A percentile compares a stretch with the other conserved stretches of the same genome.
Conservation (phyloP, 2,888 invertebrate genomes). For the Meteorus colon region DNA sequence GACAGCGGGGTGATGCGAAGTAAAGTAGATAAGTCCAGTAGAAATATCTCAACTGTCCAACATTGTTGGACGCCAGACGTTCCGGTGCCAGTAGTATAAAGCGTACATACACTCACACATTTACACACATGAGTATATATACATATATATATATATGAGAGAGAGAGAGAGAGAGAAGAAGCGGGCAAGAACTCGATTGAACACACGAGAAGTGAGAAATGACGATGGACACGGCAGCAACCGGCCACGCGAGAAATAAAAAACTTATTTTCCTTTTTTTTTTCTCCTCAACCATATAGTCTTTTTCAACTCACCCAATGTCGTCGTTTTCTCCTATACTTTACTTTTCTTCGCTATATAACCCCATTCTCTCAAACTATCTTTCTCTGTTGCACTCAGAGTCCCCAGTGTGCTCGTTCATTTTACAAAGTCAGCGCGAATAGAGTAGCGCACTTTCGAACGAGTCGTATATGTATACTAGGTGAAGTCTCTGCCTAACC, state of each 20-base stretch:
- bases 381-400: not conserved
- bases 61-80: constrained; percentile 26
- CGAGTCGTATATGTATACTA: not conserved
- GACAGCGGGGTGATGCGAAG: constrained; percentile 2
- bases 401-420: constrained; percentile 18
- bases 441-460: constrained; percentile 23
- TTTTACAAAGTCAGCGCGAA: constrained; percentile 41
- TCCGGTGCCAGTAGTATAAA: constrained; percentile 29
- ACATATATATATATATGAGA: not conserved
- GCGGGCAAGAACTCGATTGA: constrained; percentile 24
- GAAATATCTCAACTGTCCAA: constrained; percentile 42
- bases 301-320: not conserved
- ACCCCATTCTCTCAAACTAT: not conserved
- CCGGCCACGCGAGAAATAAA: constrained; percentile 7
- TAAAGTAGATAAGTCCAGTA: constrained; percentile 27
- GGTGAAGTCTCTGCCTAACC: constrained; percentile 26
- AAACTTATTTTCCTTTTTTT: constrained; percentile 12
- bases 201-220: constrained; percentile 32
- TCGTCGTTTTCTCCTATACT: constrained; percentile 1
- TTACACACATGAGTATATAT: not conserved
- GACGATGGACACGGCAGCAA: constrained; percentile 8
- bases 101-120: not conserved
- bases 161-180: not conserved
- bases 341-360: not conserved
- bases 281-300: not conserved